Base-by-base conservation (phyloP, 2,888 invertebrate genomes). In the Eurytoma californica region DNA sequence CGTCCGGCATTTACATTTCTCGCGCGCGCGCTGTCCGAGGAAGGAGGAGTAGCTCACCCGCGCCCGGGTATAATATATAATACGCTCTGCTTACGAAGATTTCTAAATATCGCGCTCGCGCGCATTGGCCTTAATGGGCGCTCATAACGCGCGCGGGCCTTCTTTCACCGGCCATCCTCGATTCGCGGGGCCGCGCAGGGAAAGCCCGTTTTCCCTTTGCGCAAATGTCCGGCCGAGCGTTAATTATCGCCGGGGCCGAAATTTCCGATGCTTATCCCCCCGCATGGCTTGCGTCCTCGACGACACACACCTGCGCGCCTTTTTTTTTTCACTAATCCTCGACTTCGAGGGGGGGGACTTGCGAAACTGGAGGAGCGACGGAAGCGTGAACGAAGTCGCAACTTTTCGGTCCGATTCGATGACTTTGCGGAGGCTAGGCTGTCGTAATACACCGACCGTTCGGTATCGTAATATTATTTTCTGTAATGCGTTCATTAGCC, bases 1-100 rank as follows among this genome's bases (percentile, higher is more conserved):
- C 60, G 30, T 18, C 18, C 53, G 28, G 65, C 55, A 70, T 77
- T 77, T 77, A 77, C 65, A 77, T 77, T 77, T 77, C 72, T 66
- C 72, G 70, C 70, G 70, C 24, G 53, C 47, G 12, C 20, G 12
- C 24, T 24, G 24, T 2, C 24, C 24, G 24, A 24, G 24, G 24
- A 24, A 24, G 24, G 24, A 60, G 12, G 72, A 55, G 18, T 60
- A 61, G 49, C 65, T 30, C 70, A 57, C 60, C 60, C 55, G 47
- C 82, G 82, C 80, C 72, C 72, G 77, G 24, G 24, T 24, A 24
- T 24, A 24, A 24, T 24, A 24, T 24, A 24, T 24, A 24, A 77
- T 84, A 86, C 85, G 86, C 83, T 86, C 86, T 86, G 86, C 86
- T 86, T 86, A 82, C 83, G 30, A 12, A 74, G 82, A 84, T 87